Evolutionary conservation across 2,113 vertebrate species (phyloP), one percentile per base, ranked within the genome.

Genomic region (Gallinago paraguaiae): DNA sequence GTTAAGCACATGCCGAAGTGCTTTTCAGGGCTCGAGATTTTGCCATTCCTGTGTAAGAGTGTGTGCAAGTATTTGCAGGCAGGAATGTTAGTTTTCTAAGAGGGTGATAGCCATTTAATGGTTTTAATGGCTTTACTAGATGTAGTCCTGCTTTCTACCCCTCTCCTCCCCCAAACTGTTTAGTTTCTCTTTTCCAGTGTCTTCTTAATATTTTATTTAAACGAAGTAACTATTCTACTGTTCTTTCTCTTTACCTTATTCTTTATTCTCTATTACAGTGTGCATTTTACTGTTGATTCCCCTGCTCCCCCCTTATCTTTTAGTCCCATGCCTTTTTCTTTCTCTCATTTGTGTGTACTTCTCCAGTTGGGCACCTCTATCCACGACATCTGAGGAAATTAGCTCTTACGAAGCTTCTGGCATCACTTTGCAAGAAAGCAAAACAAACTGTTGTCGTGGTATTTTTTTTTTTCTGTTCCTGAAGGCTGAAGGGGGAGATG

Each of bases 1-100:
- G 86, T 93, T 93, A 86, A 96, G 96, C 93, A 91, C 89, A 82
- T 82, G 83, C 78, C 75, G 1, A 95, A 95, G 93, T 85, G 95
- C 93, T 95, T 93, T 89, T 87, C 93, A 87, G 81, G 86, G 37
- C 56, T 95, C 1, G 12, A 91, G 91, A 84, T 92, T 95, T 60
- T 95, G 74, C 86, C 8, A 1, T 87, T 87, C 56, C 86, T 41
- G 6, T 69, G n/a, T 87, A 81, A 92, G 83, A 86, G 94, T 46
- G 61, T 61, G 65, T 84, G 83, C 63, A 72, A 95, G 86, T 87
- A 89, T 95, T 92, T 84, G 74, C 69, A 89, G 77, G 83, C 89
- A 72, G 91, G 48, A 95, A 61, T 79, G 89, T 68, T 84, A 33
- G 39, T 71, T 78, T 91, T 87, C 90, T 65, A 14, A 87, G 82